Base-by-base conservation (phyloP, 2,888 invertebrate species). In the Amphipyra berbera region DNA sequence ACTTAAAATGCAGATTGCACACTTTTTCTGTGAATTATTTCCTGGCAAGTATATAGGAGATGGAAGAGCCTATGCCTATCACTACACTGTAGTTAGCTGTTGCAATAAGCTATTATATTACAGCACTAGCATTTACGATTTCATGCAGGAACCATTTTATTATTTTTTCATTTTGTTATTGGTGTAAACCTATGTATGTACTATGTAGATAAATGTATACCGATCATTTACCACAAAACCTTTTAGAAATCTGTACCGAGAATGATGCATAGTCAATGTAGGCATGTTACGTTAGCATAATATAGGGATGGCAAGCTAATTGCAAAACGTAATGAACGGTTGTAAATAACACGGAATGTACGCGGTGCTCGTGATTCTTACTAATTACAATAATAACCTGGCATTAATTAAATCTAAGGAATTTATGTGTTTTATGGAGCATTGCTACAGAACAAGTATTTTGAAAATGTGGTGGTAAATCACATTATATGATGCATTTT, bases 381-480 rank as follows among this genome's bases (percentile, higher is more conserved):
- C 86, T 89, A 90, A 91, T 92, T 93, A 92, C 89, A 91, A 91
- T 91, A 90, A 90, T 90, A 91, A 89, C 89, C 84, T 87, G 87
- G 83, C 87, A 87, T 90, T 92, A 90, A 92, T 92, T 92, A 90
- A 91, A 88, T 85, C 82, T 78, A 68, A 84, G 48, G 58, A 64
- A 74, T 68, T 54, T 52, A 53, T 66, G 55, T 54, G 67, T 50
- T 71, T 66, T 68, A 62, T 59, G 87, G 85, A 88, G 61, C 89
- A 87, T 82, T 84, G 82, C 82, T 83, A 78, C 73, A 76, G 74
- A 57, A 73, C 40, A 59, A 73, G 53, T 49, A 54, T 68, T 68
- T 45, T 35, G 37, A 54, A 73, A 46, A 68, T 73, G 50, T 40
- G n/a, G 30, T 44, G 14, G 10, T 41, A 37, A 30, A 53, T 73